Evolutionary conservation across 2,113 vertebrate genomes (phyloP).

Genomic region (Chamaetylas fuelleborni): DNA sequence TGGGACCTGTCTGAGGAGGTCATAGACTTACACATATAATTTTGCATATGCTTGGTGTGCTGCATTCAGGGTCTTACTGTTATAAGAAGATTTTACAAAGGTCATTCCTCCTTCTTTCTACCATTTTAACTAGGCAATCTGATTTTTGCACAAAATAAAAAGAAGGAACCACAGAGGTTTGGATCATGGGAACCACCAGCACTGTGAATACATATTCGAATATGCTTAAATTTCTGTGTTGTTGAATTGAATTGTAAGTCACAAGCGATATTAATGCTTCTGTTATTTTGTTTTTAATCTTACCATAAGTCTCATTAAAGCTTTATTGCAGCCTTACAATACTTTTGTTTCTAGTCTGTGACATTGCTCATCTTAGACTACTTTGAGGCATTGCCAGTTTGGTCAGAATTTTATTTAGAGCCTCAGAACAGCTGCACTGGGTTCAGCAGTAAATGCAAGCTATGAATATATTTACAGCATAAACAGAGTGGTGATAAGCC

Average conservation of each 20-base stretch:
- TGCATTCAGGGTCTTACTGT: background rate
- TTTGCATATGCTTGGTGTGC: background rate
- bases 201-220: background rate
- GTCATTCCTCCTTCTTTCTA: background rate
- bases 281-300: background rate
- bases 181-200: background rate
- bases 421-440: background rate
- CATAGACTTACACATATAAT: background rate
- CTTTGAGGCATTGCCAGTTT: background rate
- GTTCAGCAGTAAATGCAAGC: background rate
- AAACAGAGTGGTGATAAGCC: background rate
- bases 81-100: background rate
- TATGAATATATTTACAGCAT: background rate
- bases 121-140: background rate
- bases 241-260: background rate
- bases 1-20: background rate
- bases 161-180: background rate
- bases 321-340: background rate
- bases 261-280: background rate
- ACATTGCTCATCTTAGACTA: background rate
- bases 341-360: background rate
- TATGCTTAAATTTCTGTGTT: background rate
- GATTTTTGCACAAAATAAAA: background rate
- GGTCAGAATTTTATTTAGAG: slow-evolving; percentile 1
- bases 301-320: background rate